Evolutionary conservation across 1,140 invertebrate genomes (phyloP).

Genomic region (Leptinotarsa texana): DNA sequence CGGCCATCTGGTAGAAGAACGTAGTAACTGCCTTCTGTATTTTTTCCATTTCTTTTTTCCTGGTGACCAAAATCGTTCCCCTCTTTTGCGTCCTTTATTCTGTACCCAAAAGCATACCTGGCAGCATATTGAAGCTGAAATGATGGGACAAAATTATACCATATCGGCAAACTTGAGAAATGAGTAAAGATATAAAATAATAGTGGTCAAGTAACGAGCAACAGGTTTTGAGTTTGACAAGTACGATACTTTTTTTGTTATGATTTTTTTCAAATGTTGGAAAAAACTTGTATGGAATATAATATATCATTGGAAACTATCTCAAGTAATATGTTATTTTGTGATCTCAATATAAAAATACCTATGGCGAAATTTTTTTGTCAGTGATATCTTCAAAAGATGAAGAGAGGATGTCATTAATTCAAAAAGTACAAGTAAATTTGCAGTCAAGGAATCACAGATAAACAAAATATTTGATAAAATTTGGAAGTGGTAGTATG

Average conservation of each 20-base stretch:
- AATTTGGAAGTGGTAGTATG: too few species aligned
- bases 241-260: background rate
- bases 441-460: too few species aligned
- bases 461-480: too few species aligned
- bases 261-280: background rate
- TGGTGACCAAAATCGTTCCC: conserved; percentile 76
- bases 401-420: too few species aligned
- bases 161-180: too few species aligned
- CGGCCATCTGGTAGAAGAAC: conserved; percentile 78
- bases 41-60: conserved; percentile 66
- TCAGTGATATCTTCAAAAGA: too few species aligned
- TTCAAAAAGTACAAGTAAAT: too few species aligned
- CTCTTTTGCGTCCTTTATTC: conserved; percentile 68
- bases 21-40: conserved; percentile 73
- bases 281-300: too few species aligned
- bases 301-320: too few species aligned
- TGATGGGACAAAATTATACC: background rate
- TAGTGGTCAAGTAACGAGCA: background rate
- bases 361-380: too few species aligned
- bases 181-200: background rate
- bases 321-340: too few species aligned
- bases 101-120: conserved; percentile 76
- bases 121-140: conserved; percentile 69
- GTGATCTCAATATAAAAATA: too few species aligned
- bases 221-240: background rate